Conservation (phyloP, 2,797 vertebrate species). For the Acipenser oxyrinchus region DNA sequence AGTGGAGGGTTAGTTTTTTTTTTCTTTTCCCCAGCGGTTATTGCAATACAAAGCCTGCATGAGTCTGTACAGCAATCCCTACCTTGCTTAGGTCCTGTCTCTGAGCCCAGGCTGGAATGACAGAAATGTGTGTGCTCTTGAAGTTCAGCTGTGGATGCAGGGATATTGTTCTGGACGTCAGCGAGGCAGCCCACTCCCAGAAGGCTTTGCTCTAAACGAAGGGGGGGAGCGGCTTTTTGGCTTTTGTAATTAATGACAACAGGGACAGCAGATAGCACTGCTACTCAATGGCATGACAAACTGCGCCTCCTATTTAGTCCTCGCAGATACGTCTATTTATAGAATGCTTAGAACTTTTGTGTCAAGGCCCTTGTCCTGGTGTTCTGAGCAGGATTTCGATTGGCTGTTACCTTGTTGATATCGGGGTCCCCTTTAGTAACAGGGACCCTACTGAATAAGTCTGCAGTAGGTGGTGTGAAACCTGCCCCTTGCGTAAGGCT, state of each 20-base stretch:
- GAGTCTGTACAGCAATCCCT: constrained; percentile 20
- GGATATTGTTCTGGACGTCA: constrained; percentile 38
- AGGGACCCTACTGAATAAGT: background rate
- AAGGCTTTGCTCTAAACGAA: constrained; percentile 15
- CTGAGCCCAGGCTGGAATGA: constrained; percentile 56
- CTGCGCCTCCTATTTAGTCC: background rate
- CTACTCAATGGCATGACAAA: constrained; percentile 21
- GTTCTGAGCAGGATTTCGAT: background rate
- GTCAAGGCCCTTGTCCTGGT: background rate
- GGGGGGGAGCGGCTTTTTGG: constrained; percentile 12
- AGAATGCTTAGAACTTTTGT: background rate
- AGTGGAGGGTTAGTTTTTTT: no score
- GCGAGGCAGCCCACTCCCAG: constrained; percentile 41
- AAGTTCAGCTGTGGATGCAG: constrained; percentile 33
- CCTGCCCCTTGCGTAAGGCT: no score
- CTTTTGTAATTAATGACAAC: constrained; percentile 23
- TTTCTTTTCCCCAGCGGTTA: background rate
- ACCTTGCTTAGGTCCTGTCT: constrained; percentile 46
- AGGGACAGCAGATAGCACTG: constrained; percentile 25
- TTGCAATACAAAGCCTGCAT: background rate
- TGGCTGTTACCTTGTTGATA: no score
- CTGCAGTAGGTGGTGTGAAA: no score
- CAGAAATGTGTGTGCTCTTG: constrained; percentile 55
- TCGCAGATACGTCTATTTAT: background rate
- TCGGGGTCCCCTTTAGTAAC: background rate